Evolutionary conservation across 2,888 invertebrate genomes (phyloP), one percentile per base, ranked within the genome.

Genomic region (Acholoe squamosa): DNA sequence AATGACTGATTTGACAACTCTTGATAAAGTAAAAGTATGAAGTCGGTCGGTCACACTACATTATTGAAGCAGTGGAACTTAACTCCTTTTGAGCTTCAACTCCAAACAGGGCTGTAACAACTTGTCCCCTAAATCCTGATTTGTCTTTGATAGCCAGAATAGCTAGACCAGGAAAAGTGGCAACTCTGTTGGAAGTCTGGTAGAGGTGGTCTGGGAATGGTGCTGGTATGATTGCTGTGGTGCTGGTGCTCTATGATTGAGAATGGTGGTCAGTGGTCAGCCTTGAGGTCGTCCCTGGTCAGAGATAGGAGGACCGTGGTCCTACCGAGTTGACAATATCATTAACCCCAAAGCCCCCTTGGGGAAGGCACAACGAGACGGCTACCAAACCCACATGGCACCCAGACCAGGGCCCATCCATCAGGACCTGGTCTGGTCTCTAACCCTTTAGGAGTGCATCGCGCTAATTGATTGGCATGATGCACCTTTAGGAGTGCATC

Each of bases 241-340:
- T 19, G 54, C 54, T 54, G 54, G 54, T 19, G 54, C 12, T n/a
- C 19, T 19, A n/a, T 61, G 61, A 61, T 61, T 61, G 61, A 61
- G 61, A 61, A n/a, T n/a, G n/a, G 61, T 61, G 61, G 61, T 61
- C 54, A 14, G 7, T 61, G n/a, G 61, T 61, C 61, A 61, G 22
- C 61, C 10, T 10, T 54, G 54, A 19, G 54, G 54, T 54, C 10
- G 54, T 10, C 22, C 61, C 22, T 3, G 61, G 61, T 61, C 61
- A 61, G 61, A 61, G 61, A 61, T 61, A 61, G 61, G 22, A 3
- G 22, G 61, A 61, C 61, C 1, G 19, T 19, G n/a, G 61, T 3
- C 61, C 19, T 7, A 61, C 19, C 71, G 71, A 25, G 71, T 71
- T 71, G 71, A 71, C 71, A 71, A 71, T 25, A 28, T 71, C 71